phyloP scores from a whole-genome alignment of 2,797 vertebrate genomes.

The Lutjanus argentimaculatus region DNA sequence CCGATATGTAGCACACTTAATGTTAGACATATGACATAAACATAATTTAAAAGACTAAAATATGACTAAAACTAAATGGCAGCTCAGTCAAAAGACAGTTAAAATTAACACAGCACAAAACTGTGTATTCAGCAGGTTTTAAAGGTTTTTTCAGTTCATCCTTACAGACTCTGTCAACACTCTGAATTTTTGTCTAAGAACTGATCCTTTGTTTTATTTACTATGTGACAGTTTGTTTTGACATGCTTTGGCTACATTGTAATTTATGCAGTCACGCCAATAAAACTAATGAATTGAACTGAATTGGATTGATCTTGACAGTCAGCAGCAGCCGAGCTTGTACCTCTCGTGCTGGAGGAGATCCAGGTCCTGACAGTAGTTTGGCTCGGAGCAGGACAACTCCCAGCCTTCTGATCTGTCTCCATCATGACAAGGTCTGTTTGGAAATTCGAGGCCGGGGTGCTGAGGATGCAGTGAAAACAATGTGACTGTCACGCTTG shows the following conservation, averaged over 20 bases:
- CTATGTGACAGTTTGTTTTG: no score
- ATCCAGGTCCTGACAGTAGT: constrained; percentile 54
- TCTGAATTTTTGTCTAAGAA: constrained; percentile 3
- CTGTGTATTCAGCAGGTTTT: constrained; percentile 2
- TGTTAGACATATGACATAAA: no score
- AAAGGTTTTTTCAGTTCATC: neutral
- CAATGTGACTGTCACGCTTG: constrained; percentile 8
- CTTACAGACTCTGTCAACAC: no score
- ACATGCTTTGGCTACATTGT: no score
- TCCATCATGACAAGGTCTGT: constrained; percentile 55
- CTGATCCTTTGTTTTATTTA: neutral
- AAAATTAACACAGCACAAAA: neutral
- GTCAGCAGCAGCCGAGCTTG: constrained; percentile 2
- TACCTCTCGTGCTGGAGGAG: constrained; percentile 74
- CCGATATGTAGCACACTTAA: no score
- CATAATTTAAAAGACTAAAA: no score
- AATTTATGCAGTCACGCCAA: no score
- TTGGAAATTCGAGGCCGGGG: constrained; percentile 28
- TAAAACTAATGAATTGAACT: no score
- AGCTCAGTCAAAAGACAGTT: no score
- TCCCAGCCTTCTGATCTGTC: constrained; percentile 47
- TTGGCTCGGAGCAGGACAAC: constrained; percentile 52
- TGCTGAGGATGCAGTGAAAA: constrained; percentile 20
- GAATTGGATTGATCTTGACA: neutral
- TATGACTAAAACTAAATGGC: no score